Base-by-base conservation (phyloP, 2,888 invertebrate species). In the Sphecodes monilicornis region DNA sequence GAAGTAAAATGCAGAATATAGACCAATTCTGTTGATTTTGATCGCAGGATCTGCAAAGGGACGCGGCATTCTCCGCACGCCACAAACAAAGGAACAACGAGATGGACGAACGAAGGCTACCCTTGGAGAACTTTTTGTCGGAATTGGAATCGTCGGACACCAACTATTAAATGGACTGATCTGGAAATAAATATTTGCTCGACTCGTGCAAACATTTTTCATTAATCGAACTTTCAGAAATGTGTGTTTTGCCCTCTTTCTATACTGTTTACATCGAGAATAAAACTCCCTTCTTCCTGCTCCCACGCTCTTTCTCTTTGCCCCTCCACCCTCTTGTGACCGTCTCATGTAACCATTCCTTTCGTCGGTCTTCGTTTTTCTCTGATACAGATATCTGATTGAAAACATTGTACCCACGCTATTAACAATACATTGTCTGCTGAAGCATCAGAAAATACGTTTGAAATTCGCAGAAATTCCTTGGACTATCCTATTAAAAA, bases 81-180 rank as follows among this genome's bases (percentile, higher is more conserved):
- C 86, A 84, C 18, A 86, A 78, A 64, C 76, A 74, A 50, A 80
- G 78, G 43, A 78, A 64, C 46, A 68, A 81, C 6, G 75, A 74
- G 36, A 71, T 82, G 60, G 72, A 73, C 46, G 82, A 78, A 80
- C 82, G 84, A 68, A 85, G 77, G n/a, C 57, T 74, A 78, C 75
- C 84, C 3, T 36, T 81, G 70, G 78, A 86, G 22, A 77, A 78
- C 41, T 84, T 90, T 64, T 70, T 80, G 13, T 80, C 87, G 16
- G 83, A 84, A 57, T 73, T 82, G 70, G 88, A 87, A 66, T 50
- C 84, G 13, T 64, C 80, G 72, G 86, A 88, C 57, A 80, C 60
- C 81, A 84, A 82, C 71, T 90, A 90, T 80, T 90, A 77, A 89
- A 79, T 36, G 54, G 76, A 77, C 57, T 66, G 50, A 69, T 68